Base-by-base conservation (phyloP, 2,797 vertebrate species). In the Oceanodroma leucorhoa region DNA sequence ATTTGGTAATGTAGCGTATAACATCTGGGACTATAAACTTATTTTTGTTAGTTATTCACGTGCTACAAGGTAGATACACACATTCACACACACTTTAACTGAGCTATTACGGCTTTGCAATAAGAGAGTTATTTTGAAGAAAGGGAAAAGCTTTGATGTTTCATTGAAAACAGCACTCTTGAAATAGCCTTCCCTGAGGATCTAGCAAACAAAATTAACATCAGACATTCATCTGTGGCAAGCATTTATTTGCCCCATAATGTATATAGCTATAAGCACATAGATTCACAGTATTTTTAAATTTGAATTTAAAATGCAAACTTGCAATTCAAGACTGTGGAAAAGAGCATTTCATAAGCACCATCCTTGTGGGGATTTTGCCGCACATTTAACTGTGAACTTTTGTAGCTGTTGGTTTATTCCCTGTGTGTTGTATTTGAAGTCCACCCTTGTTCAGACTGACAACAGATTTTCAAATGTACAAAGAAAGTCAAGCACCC, bases 141-240 rank as follows among this genome's bases (percentile, higher is more conserved):
- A 77, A 46, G 53, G 18, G 50, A 69, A 90, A 88, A 71, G 16
- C 61, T 89, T 81, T 86, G 72, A 83, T 73, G 58, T 60, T 91
- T 90, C 76, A 76, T 69, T 90, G 78, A 73, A 92, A 94, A 83
- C 8, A 58, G 3, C 11, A 11, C n/a, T 83, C 93, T 83, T 79
- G 84, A 89, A 93, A 84, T 73, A 72, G 24, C 36, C 70, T 92
- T 79, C 73, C 65, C 27, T 40, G 26, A 69, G n/a, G 61, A 83
- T 55, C 29, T 53, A 88, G 38, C 27, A 86, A 90, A 79, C n/a
- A 76, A 90, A 91, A 95, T 93, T 91, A 91, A 84, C 54, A 83
- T 69, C 34, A 81, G 67, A 69, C 41, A 22, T 43, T 36, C 12
- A 51, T 54, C 65, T 9, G 21, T 75, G 70, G 40, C n/a, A 90